These are phyloP conservation scores for Aethes cnicana DNA, from an alignment of 2,888 invertebrate species.

Conservation along the genomic window DNA sequence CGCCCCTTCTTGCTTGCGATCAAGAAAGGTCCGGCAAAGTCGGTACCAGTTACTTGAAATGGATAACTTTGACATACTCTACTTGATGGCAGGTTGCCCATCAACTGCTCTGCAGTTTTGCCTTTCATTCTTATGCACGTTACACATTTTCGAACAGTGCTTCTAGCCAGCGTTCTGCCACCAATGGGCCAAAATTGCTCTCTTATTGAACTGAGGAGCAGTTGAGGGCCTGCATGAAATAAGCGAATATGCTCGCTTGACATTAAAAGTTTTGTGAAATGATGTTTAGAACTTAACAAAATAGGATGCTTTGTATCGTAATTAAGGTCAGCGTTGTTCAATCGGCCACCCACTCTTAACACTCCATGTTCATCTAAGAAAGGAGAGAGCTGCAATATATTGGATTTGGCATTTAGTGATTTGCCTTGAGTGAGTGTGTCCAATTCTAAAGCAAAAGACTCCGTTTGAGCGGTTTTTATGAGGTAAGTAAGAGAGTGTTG, in stretches of 20 bases:
- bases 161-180: slow-evolving; percentile 30
- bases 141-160: slow-evolving; percentile 23
- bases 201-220: slow-evolving; percentile 32
- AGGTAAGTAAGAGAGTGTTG: not conserved
- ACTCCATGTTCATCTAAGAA: slow-evolving; percentile 22
- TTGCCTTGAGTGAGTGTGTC: not conserved
- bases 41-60: slow-evolving; percentile 30
- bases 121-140: slow-evolving; percentile 19
- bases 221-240: slow-evolving; percentile 34
- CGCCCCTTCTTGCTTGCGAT: slow-evolving; percentile 29
- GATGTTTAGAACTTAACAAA: slow-evolving; percentile 26
- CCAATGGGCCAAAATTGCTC: slow-evolving; percentile 35
- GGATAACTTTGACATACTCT: slow-evolving; percentile 19
- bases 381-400: slow-evolving; percentile 11
- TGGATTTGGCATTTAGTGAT: not conserved
- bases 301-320: slow-evolving; percentile 31
- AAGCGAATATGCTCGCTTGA: slow-evolving; percentile 28
- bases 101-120: slow-evolving; percentile 23
- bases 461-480: not conserved
- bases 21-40: slow-evolving; percentile 34
- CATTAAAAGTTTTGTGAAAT: slow-evolving; percentile 29
- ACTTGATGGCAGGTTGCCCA: slow-evolving; percentile 31
- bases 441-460: not conserved
- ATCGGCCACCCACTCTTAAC: slow-evolving; percentile 20
- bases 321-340: slow-evolving; percentile 5